Evolutionary conservation across 2,797 vertebrate genomes (phyloP), one percentile per base, ranked within the genome.

Genomic region (Chanos chanos): DNA sequence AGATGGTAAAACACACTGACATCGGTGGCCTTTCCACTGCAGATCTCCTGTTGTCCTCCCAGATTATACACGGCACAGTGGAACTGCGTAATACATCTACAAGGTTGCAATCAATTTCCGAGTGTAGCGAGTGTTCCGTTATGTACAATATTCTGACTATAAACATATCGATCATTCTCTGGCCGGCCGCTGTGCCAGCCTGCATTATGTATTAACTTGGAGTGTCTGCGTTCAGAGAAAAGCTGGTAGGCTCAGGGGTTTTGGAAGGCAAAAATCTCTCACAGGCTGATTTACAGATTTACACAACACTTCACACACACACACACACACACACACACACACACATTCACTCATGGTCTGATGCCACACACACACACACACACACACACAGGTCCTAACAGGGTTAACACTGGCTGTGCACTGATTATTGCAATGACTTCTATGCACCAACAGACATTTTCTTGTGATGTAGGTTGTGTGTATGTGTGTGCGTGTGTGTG

Each of bases 161-260:
- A 61, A 70, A 66, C 60, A 66, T 67, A 79, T 67, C 60, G 54
- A 68, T 74, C 30, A 64, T 27, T 13, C n/a, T 40, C 48, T 74
- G 69, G 67, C 64, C 51, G 40, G 8, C 55, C 70, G 71, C 63
- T 67, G 63, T 4, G 57, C 53, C 67, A 59, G 68, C 54, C 39
- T 44, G 37, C 59, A 59, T 71, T 72, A 71, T 70, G 65, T 65
- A 78, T 75, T 70, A 59, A 73, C 59, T 64, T 40, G 25, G 13
- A 69, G 60, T 71, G 58, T 31, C 57, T 60, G 7, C 31, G 51
- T 58, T 74, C 59, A 69, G 67, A 70, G 44, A n/a, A n/a, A n/a
- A n/a, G n/a, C n/a, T n/a, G n/a, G n/a, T n/a, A n/a, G n/a, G n/a
- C n/a, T n/a, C n/a, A n/a, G n/a, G n/a, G n/a, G n/a, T n/a, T n/a